Percentiles rank a stretch among this genome's conserved stretches.
Evolutionary conservation across 2,113 vertebrate genomes (phyloP).

Genomic region (Spea bombifrons): DNA sequence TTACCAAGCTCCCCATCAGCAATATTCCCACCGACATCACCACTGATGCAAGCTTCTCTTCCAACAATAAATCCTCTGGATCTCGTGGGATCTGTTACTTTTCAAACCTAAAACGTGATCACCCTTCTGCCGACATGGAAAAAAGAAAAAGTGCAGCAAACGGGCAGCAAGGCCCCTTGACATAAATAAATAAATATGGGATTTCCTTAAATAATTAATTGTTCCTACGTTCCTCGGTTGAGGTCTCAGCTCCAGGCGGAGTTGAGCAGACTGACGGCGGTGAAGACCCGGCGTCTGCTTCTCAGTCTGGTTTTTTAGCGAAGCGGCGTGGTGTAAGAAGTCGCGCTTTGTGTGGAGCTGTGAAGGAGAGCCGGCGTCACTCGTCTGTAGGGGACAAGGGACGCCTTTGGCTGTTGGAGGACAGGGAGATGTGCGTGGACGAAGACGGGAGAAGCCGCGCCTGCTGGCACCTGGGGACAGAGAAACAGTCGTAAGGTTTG

Average conservation of each 20-base stretch:
- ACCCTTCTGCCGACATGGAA: background rate
- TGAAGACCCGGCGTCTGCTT: constrained; percentile 1
- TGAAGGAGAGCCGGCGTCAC: constrained; percentile 52
- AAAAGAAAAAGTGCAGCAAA: background rate
- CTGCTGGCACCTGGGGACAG: constrained; percentile 77
- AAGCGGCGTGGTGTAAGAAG: constrained; percentile 19
- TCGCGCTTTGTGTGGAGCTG: constrained; percentile 14
- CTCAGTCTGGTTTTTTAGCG: background rate
- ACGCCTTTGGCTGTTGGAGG: constrained; percentile 61
- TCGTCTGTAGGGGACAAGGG: constrained; percentile 59
- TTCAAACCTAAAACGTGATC: background rate
- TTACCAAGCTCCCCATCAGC: background rate
- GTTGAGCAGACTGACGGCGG: constrained; percentile 4
- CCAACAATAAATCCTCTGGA: background rate
- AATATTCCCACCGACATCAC: background rate
- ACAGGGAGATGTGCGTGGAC: constrained; percentile 73
- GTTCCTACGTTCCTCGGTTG: constrained; percentile 12
- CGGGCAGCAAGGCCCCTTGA: background rate
- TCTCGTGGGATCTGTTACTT: background rate
- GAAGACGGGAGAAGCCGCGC: constrained; percentile 76
- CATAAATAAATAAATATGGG: constrained; percentile 30
- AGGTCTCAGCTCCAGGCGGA: constrained; percentile 17
- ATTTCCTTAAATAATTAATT: constrained; percentile 28
- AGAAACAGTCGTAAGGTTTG: background rate
- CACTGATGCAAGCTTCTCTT: background rate